Conservation (phyloP, 2,113 vertebrate genomes). For the Trematocara variabile region DNA sequence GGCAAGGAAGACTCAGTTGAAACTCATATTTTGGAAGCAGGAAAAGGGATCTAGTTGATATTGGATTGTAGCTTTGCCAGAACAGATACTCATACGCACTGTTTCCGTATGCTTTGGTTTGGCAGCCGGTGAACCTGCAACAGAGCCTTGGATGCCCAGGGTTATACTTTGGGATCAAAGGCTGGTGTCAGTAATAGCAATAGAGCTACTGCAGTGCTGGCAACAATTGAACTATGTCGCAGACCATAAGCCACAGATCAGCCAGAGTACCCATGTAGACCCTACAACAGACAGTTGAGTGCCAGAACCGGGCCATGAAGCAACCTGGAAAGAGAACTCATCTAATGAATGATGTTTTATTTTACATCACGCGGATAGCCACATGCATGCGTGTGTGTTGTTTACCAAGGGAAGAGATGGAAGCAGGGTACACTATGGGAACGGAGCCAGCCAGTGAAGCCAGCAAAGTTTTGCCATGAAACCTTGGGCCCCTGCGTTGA, state of each 20-base stretch:
- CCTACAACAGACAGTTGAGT: neutral
- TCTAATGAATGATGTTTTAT: neutral
- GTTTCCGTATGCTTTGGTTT: neutral
- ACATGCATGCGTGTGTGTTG: neutral
- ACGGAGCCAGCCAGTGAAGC: neutral
- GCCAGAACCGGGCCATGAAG: neutral
- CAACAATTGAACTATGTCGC: neutral
- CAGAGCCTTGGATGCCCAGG: neutral
- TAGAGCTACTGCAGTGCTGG: neutral
- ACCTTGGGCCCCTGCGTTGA: neutral
- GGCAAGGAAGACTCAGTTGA: neutral
- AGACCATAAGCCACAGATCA: neutral
- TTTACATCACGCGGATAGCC: neutral
- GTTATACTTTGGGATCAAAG: neutral
- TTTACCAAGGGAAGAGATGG: neutral
- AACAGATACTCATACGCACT: neutral
- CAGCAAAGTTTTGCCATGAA: neutral
- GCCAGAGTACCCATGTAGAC: neutral
- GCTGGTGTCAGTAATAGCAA: neutral
- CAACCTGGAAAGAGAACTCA: neutral
- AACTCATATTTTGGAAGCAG: neutral
- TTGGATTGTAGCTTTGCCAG: neutral
- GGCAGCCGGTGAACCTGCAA: fast-evolving
- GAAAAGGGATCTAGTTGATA: neutral
- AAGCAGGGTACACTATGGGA: neutral